A percentile compares a stretch with the other conserved stretches of the same genome.
Evolutionary conservation across 2,888 invertebrate species (phyloP).

Genomic region (Melieria crassipennis): DNA sequence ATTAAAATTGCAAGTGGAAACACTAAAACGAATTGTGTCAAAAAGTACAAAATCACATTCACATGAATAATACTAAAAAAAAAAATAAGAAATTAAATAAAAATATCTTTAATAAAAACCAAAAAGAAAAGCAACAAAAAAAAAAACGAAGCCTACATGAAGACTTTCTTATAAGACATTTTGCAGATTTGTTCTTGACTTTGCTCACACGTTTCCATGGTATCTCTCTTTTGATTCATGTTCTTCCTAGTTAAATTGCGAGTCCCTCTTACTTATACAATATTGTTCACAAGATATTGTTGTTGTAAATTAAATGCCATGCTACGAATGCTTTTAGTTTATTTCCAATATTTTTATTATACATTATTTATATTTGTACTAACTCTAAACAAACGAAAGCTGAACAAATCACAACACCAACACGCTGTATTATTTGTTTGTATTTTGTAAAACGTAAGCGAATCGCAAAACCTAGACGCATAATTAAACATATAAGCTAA

Average conservation of each 20-base stretch:
- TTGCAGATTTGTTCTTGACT: constrained; percentile 2
- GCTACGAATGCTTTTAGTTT: not conserved
- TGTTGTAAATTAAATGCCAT: no score
- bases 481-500: not conserved
- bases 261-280: no score
- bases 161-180: constrained; percentile 32
- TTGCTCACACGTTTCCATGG: constrained; percentile 7
- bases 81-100: constrained; percentile 26
- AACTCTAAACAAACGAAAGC: no score
- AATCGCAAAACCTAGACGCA: not conserved
- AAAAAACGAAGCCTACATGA: constrained; percentile 38
- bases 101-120: constrained; percentile 17
- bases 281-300: no score
- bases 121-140: constrained; percentile 23
- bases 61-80: constrained; percentile 35
- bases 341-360: not conserved
- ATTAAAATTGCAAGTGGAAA: constrained; percentile 7
- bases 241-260: no score
- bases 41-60: constrained; percentile 46
- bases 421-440: not conserved
- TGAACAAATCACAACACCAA: no score
- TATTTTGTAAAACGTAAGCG: not conserved
- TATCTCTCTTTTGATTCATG: no score
- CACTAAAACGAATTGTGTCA: constrained; percentile 33
- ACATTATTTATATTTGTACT: no score